phyloP scores from a whole-genome alignment of 2,113 vertebrate genomes.

The Pantherophis guttatus region DNA sequence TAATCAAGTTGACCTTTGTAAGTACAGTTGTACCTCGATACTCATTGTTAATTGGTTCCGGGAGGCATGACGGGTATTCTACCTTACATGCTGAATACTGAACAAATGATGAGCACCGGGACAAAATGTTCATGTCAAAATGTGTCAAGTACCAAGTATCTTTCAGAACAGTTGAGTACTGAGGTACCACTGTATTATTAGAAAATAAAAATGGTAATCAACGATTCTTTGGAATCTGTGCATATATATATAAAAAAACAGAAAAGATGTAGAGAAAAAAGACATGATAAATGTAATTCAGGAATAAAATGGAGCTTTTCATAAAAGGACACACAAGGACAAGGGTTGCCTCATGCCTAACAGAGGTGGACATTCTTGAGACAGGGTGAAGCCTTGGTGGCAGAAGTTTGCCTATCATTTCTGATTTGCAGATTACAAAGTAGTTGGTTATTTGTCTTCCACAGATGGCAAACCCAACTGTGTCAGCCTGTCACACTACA shows the following conservation, averaged over 20 bases:
- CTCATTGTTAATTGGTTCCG: no score
- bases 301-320: background rate
- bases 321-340: constrained; percentile 1
- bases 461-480: constrained; percentile 41
- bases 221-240: background rate
- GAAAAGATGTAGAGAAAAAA: background rate
- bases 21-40: background rate
- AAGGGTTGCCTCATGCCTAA: background rate
- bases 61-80: no score
- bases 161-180: background rate
- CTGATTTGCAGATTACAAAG: constrained; percentile 32
- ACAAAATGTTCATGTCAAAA: background rate
- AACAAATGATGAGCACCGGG: background rate
- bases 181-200: background rate
- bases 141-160: background rate
- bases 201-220: background rate
- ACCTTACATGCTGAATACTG: no score
- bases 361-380: background rate
- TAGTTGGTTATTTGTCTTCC: constrained; percentile 49
- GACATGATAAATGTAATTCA: background rate
- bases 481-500: constrained; percentile 2
- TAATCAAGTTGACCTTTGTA: background rate
- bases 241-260: background rate
- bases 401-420: constrained; percentile 26
- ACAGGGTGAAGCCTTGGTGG: background rate